phyloP scores from a whole-genome alignment of 1,140 invertebrate species.

The Protaetia brevitarsis region DNA sequence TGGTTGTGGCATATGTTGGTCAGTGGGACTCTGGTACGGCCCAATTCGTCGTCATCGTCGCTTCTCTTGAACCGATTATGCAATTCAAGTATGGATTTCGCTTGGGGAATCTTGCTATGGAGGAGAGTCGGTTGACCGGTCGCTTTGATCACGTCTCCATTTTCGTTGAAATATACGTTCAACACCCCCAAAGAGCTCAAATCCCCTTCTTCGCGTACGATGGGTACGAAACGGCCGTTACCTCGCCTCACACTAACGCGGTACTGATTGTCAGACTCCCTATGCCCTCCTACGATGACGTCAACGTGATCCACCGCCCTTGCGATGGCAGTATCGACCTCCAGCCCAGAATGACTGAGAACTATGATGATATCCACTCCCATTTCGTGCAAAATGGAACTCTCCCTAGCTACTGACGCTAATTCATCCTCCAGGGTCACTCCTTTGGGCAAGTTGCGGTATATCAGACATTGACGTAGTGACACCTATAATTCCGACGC shows the following conservation, averaged over 20 bases:
- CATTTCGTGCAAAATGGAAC: conserved; percentile 53
- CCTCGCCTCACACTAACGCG: conserved; percentile 75
- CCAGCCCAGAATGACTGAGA: conserved; percentile 83
- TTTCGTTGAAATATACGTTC: conserved; percentile 65
- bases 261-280: conserved; percentile 79
- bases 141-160: conserved; percentile 68
- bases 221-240: conserved; percentile 71
- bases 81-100: conserved; percentile 60
- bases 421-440: conserved; percentile 76
- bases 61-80: conserved; percentile 58
- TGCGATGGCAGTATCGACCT: conserved; percentile 72
- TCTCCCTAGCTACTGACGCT: conserved; percentile 64
- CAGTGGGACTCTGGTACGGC: conserved; percentile 56
- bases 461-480: conserved; percentile 76
- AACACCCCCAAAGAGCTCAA: conserved; percentile 88
- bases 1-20: conserved; percentile 64
- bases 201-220: conserved; percentile 88
- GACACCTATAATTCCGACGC: conserved; percentile 86
- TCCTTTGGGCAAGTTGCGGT: conserved; percentile 57
- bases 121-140: conserved; percentile 80
- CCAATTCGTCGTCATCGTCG: conserved; percentile 57
- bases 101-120: conserved; percentile 61
- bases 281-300: conserved; percentile 78
- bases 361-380: conserved; percentile 86
- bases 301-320: conserved; percentile 76